Percentiles rank a stretch among this genome's conserved stretches.
These are phyloP conservation scores for Neodontobutis hainanensis DNA, from an alignment of 2,113 vertebrate genomes.

Conservation along the genomic window DNA sequence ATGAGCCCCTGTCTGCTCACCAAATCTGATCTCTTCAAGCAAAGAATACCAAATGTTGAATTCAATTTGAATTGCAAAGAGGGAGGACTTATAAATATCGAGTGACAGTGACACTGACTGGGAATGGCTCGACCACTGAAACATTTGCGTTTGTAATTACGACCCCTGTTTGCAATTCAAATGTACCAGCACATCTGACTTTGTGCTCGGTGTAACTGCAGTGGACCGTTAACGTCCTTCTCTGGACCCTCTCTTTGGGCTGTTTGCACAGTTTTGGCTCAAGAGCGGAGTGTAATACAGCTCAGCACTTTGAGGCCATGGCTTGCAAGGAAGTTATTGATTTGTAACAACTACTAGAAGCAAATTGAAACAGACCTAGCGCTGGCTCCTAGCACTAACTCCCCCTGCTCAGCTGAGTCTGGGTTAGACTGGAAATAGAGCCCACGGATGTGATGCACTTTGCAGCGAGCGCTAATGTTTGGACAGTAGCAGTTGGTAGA, in stretches of 20 bases:
- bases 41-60: slow-evolving; percentile 39
- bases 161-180: slow-evolving; percentile 53
- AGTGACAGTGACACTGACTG: slow-evolving; percentile 43
- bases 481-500: neutral
- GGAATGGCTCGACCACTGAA: slow-evolving; percentile 35
- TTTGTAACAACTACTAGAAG: slow-evolving; percentile 15
- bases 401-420: slow-evolving; percentile 1
- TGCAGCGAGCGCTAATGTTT: neutral
- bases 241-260: slow-evolving; percentile 9
- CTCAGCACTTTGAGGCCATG: slow-evolving; percentile 17
- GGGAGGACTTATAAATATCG: slow-evolving; percentile 34
- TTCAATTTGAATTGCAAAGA: slow-evolving; percentile 59
- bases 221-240: slow-evolving; percentile 18
- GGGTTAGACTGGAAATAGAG: neutral
- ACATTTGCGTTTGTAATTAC: slow-evolving; percentile 59
- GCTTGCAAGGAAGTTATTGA: slow-evolving; percentile 35
- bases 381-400: neutral
- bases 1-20: neutral
- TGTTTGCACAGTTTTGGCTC: slow-evolving; percentile 22
- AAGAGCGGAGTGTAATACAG: slow-evolving; percentile 18
- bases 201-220: slow-evolving; percentile 18
- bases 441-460: neutral
- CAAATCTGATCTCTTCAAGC: slow-evolving; percentile 20
- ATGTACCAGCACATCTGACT: slow-evolving; percentile 37
- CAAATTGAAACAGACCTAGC: slow-evolving; percentile 26